Base-by-base conservation (phyloP, 1,140 invertebrate genomes). In the Drosophila teissieri region DNA sequence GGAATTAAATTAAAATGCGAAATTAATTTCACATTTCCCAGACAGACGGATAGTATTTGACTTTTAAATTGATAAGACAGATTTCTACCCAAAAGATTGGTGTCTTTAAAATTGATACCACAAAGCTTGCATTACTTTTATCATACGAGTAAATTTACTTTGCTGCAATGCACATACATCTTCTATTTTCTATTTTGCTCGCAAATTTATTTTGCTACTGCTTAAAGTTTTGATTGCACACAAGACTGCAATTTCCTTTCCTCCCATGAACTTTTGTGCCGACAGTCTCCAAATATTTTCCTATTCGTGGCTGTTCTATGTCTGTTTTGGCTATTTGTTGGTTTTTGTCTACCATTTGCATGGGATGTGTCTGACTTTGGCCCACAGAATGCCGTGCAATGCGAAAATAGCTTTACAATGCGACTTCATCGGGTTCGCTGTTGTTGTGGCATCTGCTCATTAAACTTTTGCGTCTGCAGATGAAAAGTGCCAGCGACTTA, bases 381-480 rank as follows among this genome's bases (percentile, higher is more conserved):
- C 27, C 34, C 17, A 34, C n/a, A 55, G 34, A 45, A 69, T 55
- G n/a, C 49, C 1, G n/a, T 31, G 49, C 31, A 48, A 46, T 17
- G 31, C 49, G 62, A 69, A 70, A 70, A 70, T 49, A 70, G 64
- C 63, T 34, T 48, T 48, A 48, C 34, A 70, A 40, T 70, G 61
- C 34, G 60, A 17, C 24, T 52, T 63, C 55, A 45, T 52, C 45
- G 48, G 17, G 45, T n/a, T 31, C 15, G 15, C 17, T 45, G 22
- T 8, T 44, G 64, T 17, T 40, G 17, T 34, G 64, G 36, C 37
- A 45, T 46, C 44, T 49, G 57, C 68, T 70, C 65, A 72, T 72
- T 72, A 70, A 56, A 70, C 68, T 72, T 72, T 70, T 42, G 42
- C 65, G 44, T 72, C 68, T 70, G 65, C 44, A 11, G 19, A 72